A percentile compares a stretch with the other conserved stretches of the same genome.
phyloP scores from a whole-genome alignment of 2,113 vertebrate species.

The Caretta caretta region DNA sequence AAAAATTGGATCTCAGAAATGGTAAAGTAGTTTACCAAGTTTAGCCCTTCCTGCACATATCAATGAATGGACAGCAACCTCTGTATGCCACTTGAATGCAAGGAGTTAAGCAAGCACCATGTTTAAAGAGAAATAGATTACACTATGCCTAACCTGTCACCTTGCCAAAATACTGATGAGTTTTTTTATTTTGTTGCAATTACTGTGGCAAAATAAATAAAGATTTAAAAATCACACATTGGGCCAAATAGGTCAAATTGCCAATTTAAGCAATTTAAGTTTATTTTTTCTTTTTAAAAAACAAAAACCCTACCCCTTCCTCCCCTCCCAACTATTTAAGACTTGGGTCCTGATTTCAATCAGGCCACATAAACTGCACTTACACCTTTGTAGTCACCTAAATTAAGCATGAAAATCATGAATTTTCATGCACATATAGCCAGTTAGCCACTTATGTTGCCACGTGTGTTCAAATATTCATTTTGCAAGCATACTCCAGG shows the following conservation, averaged over 20 bases:
- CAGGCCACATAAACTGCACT: background rate
- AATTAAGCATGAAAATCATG: constrained; percentile 1
- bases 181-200: background rate
- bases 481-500: background rate
- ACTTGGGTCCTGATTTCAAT: background rate
- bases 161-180: background rate
- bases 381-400: background rate
- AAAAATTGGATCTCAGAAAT: background rate
- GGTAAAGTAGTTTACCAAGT: background rate
- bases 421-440: background rate
- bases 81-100: background rate
- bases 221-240: fast-evolving
- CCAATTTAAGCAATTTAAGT: fast-evolving
- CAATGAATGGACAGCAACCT: background rate
- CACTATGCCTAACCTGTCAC: background rate
- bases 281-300: background rate
- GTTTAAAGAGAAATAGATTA: background rate
- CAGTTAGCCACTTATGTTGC: background rate
- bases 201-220: background rate
- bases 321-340: background rate
- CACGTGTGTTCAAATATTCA: background rate
- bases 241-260: background rate
- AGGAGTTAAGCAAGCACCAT: background rate
- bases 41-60: background rate
- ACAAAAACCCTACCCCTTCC: background rate